Conservation (phyloP, 2,113 vertebrate species). For the Ceratotherium simum region DNA sequence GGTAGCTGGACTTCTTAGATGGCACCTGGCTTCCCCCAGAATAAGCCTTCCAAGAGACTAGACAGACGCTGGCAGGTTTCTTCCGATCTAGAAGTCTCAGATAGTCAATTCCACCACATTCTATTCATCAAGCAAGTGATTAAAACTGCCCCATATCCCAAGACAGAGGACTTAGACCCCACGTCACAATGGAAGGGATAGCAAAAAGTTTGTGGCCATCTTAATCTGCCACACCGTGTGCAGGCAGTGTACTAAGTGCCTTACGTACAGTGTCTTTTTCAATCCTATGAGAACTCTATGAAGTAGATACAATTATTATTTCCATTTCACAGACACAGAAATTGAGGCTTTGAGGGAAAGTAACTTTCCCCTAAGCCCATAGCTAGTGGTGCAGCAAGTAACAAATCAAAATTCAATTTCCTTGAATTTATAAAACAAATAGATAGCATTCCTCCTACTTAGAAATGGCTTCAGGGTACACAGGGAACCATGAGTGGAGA, state of each 20-base stretch:
- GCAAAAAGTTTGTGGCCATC: not conserved
- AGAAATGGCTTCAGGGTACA: not conserved
- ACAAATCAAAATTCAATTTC: constrained; percentile 32
- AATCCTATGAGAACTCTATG: not conserved
- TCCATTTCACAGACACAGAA: constrained; percentile 45
- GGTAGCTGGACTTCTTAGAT: not conserved
- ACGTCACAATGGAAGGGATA: not conserved
- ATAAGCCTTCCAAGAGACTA: not conserved
- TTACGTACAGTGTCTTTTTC: not conserved
- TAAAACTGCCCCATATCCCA: not conserved
- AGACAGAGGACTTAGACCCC: not conserved
- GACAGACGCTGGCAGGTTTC: not conserved
- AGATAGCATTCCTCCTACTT: not conserved
- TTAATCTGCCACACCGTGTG: not conserved
- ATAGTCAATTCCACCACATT: not conserved
- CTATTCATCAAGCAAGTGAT: not conserved
- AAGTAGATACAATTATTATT: not conserved
- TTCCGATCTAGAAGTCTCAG: not conserved
- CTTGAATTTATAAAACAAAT: constrained; percentile 53
- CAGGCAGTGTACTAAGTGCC: not conserved
- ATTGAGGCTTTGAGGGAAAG: constrained; percentile 26
- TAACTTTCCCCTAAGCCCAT: not conserved
- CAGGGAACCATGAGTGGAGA: not conserved
- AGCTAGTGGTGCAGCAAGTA: not conserved
- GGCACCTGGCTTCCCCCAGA: not conserved